Percentiles rank a stretch among this genome's conserved stretches.
These are phyloP conservation scores for Merluccius polli DNA, from an alignment of 2,797 vertebrate genomes.

Conservation along the genomic window DNA sequence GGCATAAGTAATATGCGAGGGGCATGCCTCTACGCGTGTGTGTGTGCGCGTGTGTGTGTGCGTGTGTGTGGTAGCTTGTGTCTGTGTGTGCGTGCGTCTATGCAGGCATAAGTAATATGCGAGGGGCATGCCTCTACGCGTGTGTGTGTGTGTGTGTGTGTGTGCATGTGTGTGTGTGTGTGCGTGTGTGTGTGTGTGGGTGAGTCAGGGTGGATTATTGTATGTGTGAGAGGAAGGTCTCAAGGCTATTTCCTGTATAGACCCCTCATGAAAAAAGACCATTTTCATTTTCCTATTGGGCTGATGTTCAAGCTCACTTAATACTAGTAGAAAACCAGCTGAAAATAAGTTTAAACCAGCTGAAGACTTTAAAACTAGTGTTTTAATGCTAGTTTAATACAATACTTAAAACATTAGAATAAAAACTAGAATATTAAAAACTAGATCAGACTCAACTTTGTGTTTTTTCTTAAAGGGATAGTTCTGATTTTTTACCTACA, in stretches of 20 bases:
- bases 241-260: neutral
- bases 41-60: neutral
- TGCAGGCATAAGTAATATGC: too few species aligned
- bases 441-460: neutral
- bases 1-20: too few species aligned
- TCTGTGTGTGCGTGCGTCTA: neutral
- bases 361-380: neutral
- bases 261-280: neutral
- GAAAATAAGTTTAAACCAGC: neutral
- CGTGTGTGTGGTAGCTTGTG: neutral
- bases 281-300: neutral
- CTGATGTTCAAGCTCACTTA: neutral
- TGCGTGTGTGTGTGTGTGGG: neutral
- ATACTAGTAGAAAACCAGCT: neutral
- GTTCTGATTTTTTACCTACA: too few species aligned
- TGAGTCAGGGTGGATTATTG: neutral
- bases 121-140: slow-evolving; percentile 4
- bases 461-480: too few species aligned
- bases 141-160: slow-evolving; percentile 20
- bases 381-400: neutral
- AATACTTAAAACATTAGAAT: neutral
- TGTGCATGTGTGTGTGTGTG: neutral
- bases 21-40: neutral
- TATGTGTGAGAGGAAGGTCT: neutral
- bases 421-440: neutral